A percentile compares a stretch with the other conserved stretches of the same genome.
Evolutionary conservation across 2,888 invertebrate genomes (phyloP).

Genomic region (Cosmorhoe ocellata): DNA sequence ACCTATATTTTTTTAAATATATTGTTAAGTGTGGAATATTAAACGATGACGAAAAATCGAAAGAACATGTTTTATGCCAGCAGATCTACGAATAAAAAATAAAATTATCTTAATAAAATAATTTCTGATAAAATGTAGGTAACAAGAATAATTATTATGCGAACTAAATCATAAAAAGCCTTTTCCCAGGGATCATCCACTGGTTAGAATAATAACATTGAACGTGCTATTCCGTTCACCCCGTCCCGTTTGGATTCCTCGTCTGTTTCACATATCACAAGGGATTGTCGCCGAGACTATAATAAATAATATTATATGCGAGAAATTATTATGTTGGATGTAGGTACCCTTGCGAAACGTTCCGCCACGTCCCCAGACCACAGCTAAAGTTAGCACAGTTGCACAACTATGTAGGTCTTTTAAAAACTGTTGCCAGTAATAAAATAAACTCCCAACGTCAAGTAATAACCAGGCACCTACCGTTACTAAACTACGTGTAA

Average conservation of each 20-base stretch:
- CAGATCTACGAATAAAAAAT: no score
- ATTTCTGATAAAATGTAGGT: not conserved
- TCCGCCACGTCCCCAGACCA: constrained; percentile 16
- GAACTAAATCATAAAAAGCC: no score
- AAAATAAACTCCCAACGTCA: no score
- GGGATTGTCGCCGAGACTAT: constrained; percentile 58
- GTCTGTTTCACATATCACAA: constrained; percentile 49
- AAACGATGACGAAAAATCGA: no score
- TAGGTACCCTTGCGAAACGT: constrained; percentile 47
- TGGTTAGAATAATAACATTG: constrained; percentile 24
- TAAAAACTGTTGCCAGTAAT: no score
- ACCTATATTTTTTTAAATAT: no score
- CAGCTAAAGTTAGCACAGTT: constrained; percentile 1
- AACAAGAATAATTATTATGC: no score
- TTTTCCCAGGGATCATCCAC: constrained; percentile 2
- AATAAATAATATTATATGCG: constrained; percentile 63
- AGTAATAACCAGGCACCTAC: no score
- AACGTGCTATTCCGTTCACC: constrained; percentile 33
- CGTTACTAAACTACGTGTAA: no score
- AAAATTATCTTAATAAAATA: no score
- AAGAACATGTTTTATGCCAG: no score
- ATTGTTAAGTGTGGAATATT: no score
- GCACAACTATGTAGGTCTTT: not conserved
- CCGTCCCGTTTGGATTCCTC: constrained; percentile 40
- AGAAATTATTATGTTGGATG: constrained; percentile 57